Conservation (phyloP, 2,797 vertebrate genomes). For the Muraenolepis orangiensis region DNA sequence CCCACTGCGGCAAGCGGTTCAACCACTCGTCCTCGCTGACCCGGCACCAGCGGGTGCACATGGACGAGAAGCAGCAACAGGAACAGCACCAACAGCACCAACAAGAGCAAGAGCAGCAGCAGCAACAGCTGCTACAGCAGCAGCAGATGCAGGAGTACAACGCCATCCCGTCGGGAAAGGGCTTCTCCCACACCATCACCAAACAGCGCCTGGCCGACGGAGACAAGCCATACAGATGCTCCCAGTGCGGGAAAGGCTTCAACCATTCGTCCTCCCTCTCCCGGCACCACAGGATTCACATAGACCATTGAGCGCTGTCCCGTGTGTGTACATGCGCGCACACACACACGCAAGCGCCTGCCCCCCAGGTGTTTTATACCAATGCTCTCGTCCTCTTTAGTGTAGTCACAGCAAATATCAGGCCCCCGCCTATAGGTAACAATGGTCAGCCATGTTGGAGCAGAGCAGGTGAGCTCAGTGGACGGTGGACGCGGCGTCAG, state of each 20-base stretch:
- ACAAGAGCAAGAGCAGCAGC: constrained; percentile 38
- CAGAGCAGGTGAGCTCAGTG: constrained; percentile 39
- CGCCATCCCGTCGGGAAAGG: constrained; percentile 68
- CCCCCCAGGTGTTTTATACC: constrained; percentile 38
- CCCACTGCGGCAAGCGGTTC: constrained; percentile 78
- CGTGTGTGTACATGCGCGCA: background rate
- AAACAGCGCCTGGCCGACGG: constrained; percentile 72
- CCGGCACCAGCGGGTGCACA: constrained; percentile 65
- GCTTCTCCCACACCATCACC: constrained; percentile 74
- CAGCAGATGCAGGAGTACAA: constrained; percentile 67
- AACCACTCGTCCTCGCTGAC: constrained; percentile 79
- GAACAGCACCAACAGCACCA: constrained; percentile 26
- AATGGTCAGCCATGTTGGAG: background rate
- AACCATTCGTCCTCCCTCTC: constrained; percentile 82
- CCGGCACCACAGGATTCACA: constrained; percentile 78
- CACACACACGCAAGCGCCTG: constrained; percentile 23
- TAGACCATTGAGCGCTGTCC: constrained; percentile 63
- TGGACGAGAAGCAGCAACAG: constrained; percentile 69
- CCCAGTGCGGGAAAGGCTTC: constrained; percentile 82
- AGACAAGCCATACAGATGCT: constrained; percentile 79
- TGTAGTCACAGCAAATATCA: constrained; percentile 43
- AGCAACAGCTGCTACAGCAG: constrained; percentile 40
- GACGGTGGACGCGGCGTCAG: constrained; percentile 37
- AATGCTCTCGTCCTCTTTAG: constrained; percentile 36
- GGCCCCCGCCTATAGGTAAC: constrained; percentile 23